Base-by-base conservation (phyloP, 1,140 invertebrate genomes). In the Copidosoma floridanum region DNA sequence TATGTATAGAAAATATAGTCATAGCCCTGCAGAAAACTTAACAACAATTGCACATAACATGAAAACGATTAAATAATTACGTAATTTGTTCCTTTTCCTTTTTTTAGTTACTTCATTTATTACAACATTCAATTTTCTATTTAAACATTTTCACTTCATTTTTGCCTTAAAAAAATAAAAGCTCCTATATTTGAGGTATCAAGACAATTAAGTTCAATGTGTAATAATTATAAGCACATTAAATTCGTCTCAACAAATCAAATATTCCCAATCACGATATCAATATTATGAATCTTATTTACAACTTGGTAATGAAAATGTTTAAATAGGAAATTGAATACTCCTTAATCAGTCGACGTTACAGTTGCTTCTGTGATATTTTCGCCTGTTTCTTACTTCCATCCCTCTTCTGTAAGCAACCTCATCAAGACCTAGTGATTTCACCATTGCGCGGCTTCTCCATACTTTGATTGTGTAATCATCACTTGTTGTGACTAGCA, bases 401-500 rank as follows among this genome's bases (percentile, higher is more conserved):
- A 76, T 69, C n/a, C 79, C 77, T 47, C 68, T 71, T 41, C 54
- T 56, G 50, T 67, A 77, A 8, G 60, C 57, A 27, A 71, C 44
- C 63, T 78, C 75, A 54, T 80, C 66, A 2, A 79, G 69, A 11
- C 69, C 71, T 18, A 83, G 64, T 37, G 77, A 56, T 58, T 78
- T 78, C 0, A 82, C 78, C 76, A 79, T 79, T 6, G 79, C 71
- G 52, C 79, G 75, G 57, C 84, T 85, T 18, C 84, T 72, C 85
- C 88, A 90, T 47, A 92, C 82, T 81, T 91, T 93, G 38, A 94
- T 86, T 12, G 85, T 88, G 68, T 85, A 85, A 76, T 95, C 93
- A 75, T 95, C 92, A 63, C 91, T 93, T 10, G 89, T 90, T n/a
- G 92, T 93, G 1, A 95, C 86, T 20, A 94, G 77, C 85, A 93